These are phyloP conservation scores for Rhipidura dahli DNA, from an alignment of 2,113 vertebrate genomes.

Conservation along the genomic window DNA sequence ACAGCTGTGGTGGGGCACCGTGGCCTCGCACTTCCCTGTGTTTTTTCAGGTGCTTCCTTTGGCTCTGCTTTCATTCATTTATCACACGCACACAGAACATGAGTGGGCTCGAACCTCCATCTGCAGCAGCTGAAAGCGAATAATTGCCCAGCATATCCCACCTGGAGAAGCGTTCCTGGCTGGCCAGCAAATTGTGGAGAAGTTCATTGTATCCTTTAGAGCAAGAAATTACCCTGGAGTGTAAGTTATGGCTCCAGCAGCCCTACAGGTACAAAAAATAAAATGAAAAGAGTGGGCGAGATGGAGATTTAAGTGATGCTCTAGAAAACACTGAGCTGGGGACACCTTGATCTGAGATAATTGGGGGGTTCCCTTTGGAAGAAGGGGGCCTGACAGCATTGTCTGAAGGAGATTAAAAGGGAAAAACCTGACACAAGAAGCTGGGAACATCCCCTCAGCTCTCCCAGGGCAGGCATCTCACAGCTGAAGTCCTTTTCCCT, in stretches of 20 bases:
- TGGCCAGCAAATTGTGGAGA: not conserved
- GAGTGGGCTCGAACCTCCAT: not conserved
- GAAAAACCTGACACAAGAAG: not conserved
- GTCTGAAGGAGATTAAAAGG: not conserved
- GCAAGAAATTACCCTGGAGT: conserved; percentile 27
- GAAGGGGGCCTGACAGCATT: not conserved
- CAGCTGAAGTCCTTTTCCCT: not conserved
- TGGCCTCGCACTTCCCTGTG: not conserved
- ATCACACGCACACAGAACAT: not conserved
- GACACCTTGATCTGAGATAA: not conserved
- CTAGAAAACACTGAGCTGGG: not conserved
- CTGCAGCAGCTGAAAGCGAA: not conserved
- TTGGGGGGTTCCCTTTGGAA: not conserved
- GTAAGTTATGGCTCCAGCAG: not conserved
- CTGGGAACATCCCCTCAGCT: not conserved
- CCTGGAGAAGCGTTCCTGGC: not conserved
- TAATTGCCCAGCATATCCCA: not conserved
- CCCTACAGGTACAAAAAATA: not conserved
- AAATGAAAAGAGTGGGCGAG: not conserved
- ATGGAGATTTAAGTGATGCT: not conserved
- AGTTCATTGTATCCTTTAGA: not conserved
- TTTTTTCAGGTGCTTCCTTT: not conserved
- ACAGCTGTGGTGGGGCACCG: fast-evolving
- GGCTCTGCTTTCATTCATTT: not conserved
- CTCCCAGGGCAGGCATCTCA: not conserved